Conservation (phyloP, 2,888 invertebrate species). For the Cheilosia urbana region DNA sequence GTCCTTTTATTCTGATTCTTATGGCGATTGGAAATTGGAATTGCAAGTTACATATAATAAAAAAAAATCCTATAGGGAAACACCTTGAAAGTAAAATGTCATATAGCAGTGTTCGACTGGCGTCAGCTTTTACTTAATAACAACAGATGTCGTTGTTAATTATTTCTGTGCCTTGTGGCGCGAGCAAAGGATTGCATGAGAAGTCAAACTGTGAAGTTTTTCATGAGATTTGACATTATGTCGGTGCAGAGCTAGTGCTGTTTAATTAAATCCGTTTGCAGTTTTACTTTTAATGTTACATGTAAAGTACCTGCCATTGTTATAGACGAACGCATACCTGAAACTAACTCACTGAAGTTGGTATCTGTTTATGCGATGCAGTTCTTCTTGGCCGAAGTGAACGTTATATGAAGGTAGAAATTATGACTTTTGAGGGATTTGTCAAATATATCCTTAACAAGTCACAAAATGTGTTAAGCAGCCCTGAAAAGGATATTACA, state of each 20-base stretch:
- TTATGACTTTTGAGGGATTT: too few relatives aligned
- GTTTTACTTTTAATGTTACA: too few relatives aligned
- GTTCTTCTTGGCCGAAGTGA: too few relatives aligned
- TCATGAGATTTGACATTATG: constrained; percentile 13
- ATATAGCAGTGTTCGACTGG: constrained; percentile 16
- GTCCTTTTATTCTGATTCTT: neutral
- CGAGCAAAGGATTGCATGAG: neutral
- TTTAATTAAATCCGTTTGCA: constrained; percentile 20
- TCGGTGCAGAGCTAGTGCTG: neutral
- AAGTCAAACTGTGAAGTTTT: neutral
- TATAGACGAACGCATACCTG: too few relatives aligned
- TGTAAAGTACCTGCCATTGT: too few relatives aligned
- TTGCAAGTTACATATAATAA: constrained; percentile 9
- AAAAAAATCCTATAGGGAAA: neutral
- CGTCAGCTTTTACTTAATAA: constrained; percentile 16
- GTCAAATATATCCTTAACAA: too few relatives aligned
- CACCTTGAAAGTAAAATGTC: neutral
- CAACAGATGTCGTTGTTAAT: constrained; percentile 44
- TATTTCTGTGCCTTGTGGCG: constrained; percentile 13
- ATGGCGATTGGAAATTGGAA: neutral
- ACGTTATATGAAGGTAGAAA: too few relatives aligned
- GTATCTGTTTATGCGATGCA: too few relatives aligned
- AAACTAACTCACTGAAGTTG: too few relatives aligned
- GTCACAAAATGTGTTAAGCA: too few relatives aligned
- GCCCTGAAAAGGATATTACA: too few relatives aligned